Conservation (phyloP, 2,113 vertebrate species). For the Chaenocephalus aceratus region DNA sequence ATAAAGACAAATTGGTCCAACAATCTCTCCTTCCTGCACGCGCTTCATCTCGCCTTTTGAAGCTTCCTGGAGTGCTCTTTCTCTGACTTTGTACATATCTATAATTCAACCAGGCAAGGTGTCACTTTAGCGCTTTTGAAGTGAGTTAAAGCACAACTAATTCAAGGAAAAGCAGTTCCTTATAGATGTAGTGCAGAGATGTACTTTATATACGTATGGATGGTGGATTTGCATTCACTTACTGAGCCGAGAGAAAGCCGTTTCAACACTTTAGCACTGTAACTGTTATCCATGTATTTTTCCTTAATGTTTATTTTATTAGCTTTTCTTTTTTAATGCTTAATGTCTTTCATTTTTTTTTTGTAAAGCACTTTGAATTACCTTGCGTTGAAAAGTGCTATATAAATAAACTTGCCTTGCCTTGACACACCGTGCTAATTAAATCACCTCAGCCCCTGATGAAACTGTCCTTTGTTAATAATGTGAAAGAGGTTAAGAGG, state of each 20-base stretch:
- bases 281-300: no score
- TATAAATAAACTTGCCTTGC: no score
- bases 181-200: neutral
- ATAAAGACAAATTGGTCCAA: constrained; percentile 69
- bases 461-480: neutral
- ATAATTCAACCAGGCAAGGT: neutral
- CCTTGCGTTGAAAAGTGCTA: no score
- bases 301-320: no score
- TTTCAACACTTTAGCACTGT: neutral
- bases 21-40: constrained; percentile 27
- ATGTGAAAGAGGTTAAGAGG: constrained; percentile 1
- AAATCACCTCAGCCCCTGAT: neutral
- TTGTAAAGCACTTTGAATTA: no score
- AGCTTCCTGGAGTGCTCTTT: constrained; percentile 30
- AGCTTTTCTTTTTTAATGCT: no score
- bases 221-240: neutral
- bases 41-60: constrained; percentile 58
- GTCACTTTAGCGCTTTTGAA: neutral
- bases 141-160: neutral
- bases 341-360: no score
- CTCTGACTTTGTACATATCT: neutral
- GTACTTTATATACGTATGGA: neutral
- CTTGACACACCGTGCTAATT: neutral
- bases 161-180: no score
- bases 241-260: neutral